phyloP scores from a whole-genome alignment of 2,113 vertebrate species.

The Tichodroma muraria region DNA sequence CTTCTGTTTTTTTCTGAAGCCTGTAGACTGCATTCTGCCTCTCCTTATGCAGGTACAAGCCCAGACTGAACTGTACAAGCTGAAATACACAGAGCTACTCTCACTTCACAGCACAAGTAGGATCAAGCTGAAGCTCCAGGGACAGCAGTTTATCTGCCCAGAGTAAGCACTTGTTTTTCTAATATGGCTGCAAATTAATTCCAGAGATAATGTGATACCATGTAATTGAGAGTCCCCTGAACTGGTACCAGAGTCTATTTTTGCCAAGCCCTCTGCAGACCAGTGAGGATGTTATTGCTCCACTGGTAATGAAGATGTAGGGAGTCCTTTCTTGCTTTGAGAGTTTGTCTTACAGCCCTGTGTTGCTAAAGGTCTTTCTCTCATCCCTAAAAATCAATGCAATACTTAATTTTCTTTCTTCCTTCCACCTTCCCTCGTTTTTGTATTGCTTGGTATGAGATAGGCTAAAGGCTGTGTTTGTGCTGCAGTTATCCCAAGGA shows the following conservation, averaged over 20 bases:
- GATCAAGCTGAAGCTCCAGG: background rate
- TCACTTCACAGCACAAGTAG: background rate
- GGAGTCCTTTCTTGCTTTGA: background rate
- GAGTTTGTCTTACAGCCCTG: background rate
- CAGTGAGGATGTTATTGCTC: background rate
- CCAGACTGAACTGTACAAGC: background rate
- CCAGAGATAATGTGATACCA: background rate
- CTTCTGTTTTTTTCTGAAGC: background rate
- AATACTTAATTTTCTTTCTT: background rate
- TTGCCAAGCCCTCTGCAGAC: background rate
- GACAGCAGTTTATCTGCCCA: background rate
- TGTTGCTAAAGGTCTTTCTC: background rate
- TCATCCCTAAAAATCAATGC: background rate
- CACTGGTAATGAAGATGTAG: background rate
- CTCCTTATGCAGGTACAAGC: fast-evolving
- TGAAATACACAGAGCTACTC: background rate
- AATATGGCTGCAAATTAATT: background rate
- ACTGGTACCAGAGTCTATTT: background rate
- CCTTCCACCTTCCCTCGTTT: background rate
- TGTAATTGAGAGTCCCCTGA: background rate
- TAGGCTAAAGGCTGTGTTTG: background rate
- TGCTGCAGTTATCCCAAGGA: background rate
- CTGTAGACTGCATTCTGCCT: background rate
- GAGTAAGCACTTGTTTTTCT: background rate
- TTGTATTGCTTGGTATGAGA: background rate